A percentile compares a stretch with the other conserved stretches of the same genome.
These are phyloP conservation scores for Nebria brevicollis DNA, from an alignment of 2,888 invertebrate species.

Conservation along the genomic window DNA sequence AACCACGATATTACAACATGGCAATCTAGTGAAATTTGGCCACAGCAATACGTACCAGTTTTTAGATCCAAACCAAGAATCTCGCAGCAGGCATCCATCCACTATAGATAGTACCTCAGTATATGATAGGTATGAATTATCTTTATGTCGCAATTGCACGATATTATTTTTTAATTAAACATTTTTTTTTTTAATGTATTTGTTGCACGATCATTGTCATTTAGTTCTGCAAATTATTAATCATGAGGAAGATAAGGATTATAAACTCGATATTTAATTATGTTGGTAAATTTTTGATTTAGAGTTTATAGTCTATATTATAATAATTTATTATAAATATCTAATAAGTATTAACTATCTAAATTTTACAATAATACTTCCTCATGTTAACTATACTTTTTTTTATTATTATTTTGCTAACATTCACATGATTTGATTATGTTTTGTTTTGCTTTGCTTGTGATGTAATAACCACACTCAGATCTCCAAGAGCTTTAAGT, in stretches of 20 bases:
- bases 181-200: constrained; percentile 16
- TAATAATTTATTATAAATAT: constrained; percentile 12
- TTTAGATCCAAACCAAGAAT: constrained; percentile 85
- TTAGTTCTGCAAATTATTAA: not conserved
- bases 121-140: constrained; percentile 79
- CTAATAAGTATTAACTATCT: not conserved
- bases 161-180: not conserved
- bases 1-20: constrained; percentile 91
- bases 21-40: constrained; percentile 86
- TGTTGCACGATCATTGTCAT: not conserved
- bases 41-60: constrained; percentile 87
- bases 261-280: too few relatives aligned
- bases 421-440: constrained; percentile 43
- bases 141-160: not conserved
- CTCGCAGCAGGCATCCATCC: constrained; percentile 79
- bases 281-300: too few relatives aligned
- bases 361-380: constrained; percentile 1
- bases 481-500: constrained; percentile 62
- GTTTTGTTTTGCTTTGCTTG: constrained; percentile 50
- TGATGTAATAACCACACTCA: constrained; percentile 49
- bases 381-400: constrained; percentile 17
- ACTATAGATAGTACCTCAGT: constrained; percentile 73
- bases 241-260: not conserved
- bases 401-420: constrained; percentile 49
- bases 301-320: too few relatives aligned